Percentiles rank a stretch among this genome's conserved stretches.
Conservation (phyloP, 2,113 vertebrate species). For the Entelurus aequoreus region DNA sequence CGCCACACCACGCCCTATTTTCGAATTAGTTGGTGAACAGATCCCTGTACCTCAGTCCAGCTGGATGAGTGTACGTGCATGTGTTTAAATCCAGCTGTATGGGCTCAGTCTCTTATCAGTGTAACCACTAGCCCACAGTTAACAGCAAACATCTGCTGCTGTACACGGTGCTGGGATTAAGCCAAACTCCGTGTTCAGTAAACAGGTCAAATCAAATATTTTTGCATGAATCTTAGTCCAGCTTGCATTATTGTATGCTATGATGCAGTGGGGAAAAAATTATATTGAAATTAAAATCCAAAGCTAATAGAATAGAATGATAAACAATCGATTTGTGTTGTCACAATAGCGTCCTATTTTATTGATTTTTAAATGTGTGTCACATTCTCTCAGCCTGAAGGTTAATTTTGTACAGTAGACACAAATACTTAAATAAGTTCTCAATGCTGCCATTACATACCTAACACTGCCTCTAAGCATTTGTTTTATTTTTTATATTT, state of each 20-base stretch:
- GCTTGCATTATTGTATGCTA: background rate
- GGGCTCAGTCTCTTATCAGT: slow-evolving; percentile 61
- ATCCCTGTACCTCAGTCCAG: slow-evolving; percentile 41
- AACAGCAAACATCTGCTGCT: slow-evolving; percentile 59
- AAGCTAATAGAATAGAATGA: background rate
- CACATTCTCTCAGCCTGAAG: slow-evolving; percentile 16
- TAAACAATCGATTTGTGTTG: too few species aligned
- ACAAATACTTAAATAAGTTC: slow-evolving; percentile 6
- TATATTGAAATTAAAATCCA: background rate
- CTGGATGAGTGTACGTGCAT: slow-evolving; percentile 28
- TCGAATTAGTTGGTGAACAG: slow-evolving; percentile 51
- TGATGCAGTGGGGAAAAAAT: background rate
- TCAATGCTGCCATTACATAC: background rate
- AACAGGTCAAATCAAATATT: slow-evolving; percentile 11
- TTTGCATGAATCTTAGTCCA: background rate
- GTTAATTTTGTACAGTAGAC: background rate
- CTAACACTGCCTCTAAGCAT: background rate
- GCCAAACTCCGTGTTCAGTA: slow-evolving; percentile 25
- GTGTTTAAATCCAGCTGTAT: slow-evolving; percentile 46
- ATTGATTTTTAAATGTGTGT: slow-evolving; percentile 7
- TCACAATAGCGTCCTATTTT: slow-evolving; percentile 5
- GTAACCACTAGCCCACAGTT: slow-evolving; percentile 56
- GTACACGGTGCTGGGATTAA: slow-evolving; percentile 35
- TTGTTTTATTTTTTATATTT: background rate
- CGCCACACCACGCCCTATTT: slow-evolving; percentile 13